Conservation (phyloP, 2,888 invertebrate genomes). For the Drosophila mulleri region DNA sequence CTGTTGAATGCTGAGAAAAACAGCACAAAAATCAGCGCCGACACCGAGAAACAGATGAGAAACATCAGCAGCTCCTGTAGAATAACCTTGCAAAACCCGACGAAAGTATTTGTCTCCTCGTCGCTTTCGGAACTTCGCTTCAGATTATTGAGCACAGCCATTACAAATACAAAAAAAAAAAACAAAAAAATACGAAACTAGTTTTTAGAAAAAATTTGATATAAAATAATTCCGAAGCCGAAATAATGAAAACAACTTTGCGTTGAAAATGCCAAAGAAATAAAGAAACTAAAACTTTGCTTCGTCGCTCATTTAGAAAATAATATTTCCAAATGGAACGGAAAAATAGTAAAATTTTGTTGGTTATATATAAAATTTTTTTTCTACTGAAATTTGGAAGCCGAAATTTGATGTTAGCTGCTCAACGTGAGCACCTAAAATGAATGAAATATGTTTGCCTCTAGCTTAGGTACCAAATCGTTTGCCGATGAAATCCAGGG, state of each 20-base stretch:
- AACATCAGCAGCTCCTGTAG: constrained; percentile 21
- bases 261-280: neutral
- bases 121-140: constrained; percentile 8
- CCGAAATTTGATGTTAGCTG: constrained; percentile 38
- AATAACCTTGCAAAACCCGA: constrained; percentile 29
- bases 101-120: neutral
- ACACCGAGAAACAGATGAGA: constrained; percentile 33
- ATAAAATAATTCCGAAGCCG: constrained; percentile 15
- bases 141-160: neutral
- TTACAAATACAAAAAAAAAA: neutral
- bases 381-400: constrained; percentile 30
- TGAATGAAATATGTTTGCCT: constrained; percentile 6
- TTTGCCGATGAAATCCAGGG: constrained; percentile 14
- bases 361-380: neutral
- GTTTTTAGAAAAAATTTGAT: neutral
- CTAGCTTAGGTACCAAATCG: neutral
- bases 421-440: constrained; percentile 34
- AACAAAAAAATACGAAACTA: neutral
- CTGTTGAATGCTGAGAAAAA: neutral
- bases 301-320: neutral
- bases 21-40: constrained; percentile 15
- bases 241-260: neutral
- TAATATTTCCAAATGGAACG: neutral
- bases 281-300: neutral
- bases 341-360: neutral